A percentile compares a stretch with the other conserved stretches of the same genome.
These are phyloP conservation scores for Clivina fossor DNA, from an alignment of 2,888 invertebrate genomes.

Conservation along the genomic window DNA sequence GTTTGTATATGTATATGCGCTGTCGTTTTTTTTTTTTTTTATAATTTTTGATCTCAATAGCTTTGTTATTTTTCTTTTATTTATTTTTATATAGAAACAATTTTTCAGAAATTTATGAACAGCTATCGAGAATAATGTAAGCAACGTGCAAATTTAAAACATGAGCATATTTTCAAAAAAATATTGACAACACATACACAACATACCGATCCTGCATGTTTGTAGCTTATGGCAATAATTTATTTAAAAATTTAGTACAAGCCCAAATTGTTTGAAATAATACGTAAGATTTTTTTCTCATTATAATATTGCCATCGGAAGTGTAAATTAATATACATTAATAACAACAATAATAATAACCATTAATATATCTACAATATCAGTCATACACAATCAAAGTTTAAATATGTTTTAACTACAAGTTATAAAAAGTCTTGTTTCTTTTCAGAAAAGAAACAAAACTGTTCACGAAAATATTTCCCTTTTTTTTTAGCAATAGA, in stretches of 20 bases:
- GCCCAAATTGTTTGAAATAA: conserved; percentile 30
- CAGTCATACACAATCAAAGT: conserved; percentile 33
- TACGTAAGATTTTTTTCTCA: conserved; percentile 26
- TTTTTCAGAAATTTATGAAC: conserved; percentile 10
- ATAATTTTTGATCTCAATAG: conserved; percentile 12
- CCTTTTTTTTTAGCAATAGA: conserved; percentile 13
- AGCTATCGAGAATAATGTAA: conserved; percentile 27
- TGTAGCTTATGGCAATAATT: conserved; percentile 29
- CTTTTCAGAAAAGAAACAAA: conserved; percentile 13
- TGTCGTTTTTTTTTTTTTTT: neutral
- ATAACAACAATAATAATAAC: too few species aligned
- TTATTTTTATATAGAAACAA: too few species aligned
- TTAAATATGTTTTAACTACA: conserved; percentile 24
- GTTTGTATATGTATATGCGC: neutral
- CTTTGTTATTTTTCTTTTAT: conserved; percentile 16
- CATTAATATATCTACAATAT: conserved; percentile 23
- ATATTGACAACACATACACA: neutral
- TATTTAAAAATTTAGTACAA: conserved; percentile 25
- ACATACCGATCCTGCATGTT: conserved; percentile 28
- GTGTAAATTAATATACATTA: conserved; percentile 9
- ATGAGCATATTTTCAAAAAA: too few species aligned
- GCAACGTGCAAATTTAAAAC: too few species aligned
- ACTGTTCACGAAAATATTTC: conserved; percentile 21
- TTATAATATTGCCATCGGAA: conserved; percentile 17
- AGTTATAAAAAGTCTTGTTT: neutral